Evolutionary conservation across 2,797 vertebrate species (phyloP).

Genomic region (Odontamblyopus rebecca): DNA sequence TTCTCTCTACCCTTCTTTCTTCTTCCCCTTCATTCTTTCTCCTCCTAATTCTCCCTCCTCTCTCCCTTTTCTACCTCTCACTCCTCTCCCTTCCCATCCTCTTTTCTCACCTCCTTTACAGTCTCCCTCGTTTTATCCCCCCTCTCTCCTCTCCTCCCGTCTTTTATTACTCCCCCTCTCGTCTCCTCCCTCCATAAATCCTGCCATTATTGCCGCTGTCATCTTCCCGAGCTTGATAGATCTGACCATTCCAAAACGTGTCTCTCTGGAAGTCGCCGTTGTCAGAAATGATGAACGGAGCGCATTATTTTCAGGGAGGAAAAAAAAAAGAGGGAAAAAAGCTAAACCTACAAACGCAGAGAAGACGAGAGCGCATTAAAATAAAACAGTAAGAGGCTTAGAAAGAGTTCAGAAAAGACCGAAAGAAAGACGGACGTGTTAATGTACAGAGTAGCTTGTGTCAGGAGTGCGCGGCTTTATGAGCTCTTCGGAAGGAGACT

Average conservation of each 20-base stretch:
- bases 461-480: neutral
- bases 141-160: neutral
- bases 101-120: neutral
- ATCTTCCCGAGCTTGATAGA: neutral
- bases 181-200: constrained; percentile 2
- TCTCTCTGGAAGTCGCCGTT: constrained; percentile 5
- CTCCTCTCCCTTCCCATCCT: too few species aligned
- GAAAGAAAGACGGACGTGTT: constrained; percentile 1
- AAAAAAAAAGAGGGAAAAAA: too few species aligned
- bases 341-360: too few species aligned
- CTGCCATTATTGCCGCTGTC: neutral
- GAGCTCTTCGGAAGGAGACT: too few species aligned
- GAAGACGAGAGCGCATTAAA: constrained; percentile 6
- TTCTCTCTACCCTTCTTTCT: too few species aligned
- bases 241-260: constrained; percentile 2
- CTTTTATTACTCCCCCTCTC: neutral
- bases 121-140: constrained; percentile 1
- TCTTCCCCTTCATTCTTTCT: too few species aligned
- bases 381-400: constrained; percentile 13
- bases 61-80: too few species aligned
- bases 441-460: neutral
- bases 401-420: neutral
- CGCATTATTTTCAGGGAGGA: neutral
- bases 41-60: too few species aligned
- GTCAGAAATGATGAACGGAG: constrained; percentile 9